Conservation (phyloP, 1,140 invertebrate species). For the Phthorimaea operculella region DNA sequence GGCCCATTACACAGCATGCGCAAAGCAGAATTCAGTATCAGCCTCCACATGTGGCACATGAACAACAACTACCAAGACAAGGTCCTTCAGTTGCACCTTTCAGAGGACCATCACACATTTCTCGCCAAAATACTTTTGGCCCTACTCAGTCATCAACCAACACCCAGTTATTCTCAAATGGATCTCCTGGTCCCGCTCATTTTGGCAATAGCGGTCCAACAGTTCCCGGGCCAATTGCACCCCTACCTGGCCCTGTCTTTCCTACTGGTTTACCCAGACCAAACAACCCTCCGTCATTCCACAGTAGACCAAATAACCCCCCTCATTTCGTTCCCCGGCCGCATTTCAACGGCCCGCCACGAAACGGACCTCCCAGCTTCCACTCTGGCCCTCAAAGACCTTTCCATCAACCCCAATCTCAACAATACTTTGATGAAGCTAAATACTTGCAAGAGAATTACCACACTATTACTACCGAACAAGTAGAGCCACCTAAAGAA, state of each 20-base stretch:
- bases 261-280: conserved; percentile 39
- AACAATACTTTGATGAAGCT: conserved; percentile 59
- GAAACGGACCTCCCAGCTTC: conserved; percentile 28
- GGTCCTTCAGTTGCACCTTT: conserved; percentile 50
- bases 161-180: conserved; percentile 36
- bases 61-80: conserved; percentile 58
- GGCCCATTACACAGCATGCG: conserved; percentile 34
- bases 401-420: conserved; percentile 46
- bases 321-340: conserved; percentile 40
- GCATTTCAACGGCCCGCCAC: conserved; percentile 45
- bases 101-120: conserved; percentile 42
- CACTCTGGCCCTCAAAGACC: conserved; percentile 60
- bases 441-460: conserved; percentile 68
- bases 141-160: conserved; percentile 33
- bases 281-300: conserved; percentile 36
- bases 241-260: conserved; percentile 35
- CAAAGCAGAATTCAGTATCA: conserved; percentile 65
- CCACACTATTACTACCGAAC: conserved; percentile 65
- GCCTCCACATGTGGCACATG: conserved; percentile 45
- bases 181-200: conserved; percentile 34
- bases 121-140: conserved; percentile 54
- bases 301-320: conserved; percentile 34
- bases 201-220: conserved; percentile 38
- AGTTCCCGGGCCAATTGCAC: conserved; percentile 36
- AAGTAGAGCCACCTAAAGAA: conserved; percentile 54